phyloP scores from a whole-genome alignment of 2,888 invertebrate genomes.

The Drosophila kokeensis region DNA sequence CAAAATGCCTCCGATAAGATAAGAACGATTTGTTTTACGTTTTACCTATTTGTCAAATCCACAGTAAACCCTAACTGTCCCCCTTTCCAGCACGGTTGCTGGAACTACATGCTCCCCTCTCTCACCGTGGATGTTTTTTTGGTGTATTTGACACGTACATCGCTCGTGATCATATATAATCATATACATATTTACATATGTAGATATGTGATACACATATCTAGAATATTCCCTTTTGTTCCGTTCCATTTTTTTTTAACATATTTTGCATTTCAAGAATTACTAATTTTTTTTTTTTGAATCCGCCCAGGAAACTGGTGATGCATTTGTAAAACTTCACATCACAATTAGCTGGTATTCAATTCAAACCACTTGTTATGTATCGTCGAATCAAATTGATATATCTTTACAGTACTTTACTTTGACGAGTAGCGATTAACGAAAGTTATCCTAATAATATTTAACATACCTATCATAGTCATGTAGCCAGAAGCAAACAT shows the following conservation, averaged over 20 bases:
- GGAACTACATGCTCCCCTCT: background rate
- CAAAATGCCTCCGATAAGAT: slow-evolving; percentile 49
- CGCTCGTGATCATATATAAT: slow-evolving; percentile 18
- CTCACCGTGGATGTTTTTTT: background rate
- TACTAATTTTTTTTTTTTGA: background rate
- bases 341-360: slow-evolving; percentile 19
- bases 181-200: background rate
- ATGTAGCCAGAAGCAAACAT: background rate
- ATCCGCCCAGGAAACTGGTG: background rate
- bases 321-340: slow-evolving; percentile 29
- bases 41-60: slow-evolving; percentile 38
- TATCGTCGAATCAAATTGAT: background rate
- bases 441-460: background rate
- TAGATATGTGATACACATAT: background rate
- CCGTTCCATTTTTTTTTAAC: background rate
- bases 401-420: background rate
- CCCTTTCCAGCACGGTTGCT: background rate
- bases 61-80: slow-evolving; percentile 1
- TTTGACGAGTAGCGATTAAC: background rate
- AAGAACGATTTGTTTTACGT: slow-evolving; percentile 44
- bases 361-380: background rate
- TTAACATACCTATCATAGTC: too few species aligned
- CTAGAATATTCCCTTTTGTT: background rate
- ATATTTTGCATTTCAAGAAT: background rate
- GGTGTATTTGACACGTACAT: slow-evolving; percentile 34